Evolutionary conservation across 1,140 invertebrate genomes (phyloP).

Genomic region (Amyelois transitella): DNA sequence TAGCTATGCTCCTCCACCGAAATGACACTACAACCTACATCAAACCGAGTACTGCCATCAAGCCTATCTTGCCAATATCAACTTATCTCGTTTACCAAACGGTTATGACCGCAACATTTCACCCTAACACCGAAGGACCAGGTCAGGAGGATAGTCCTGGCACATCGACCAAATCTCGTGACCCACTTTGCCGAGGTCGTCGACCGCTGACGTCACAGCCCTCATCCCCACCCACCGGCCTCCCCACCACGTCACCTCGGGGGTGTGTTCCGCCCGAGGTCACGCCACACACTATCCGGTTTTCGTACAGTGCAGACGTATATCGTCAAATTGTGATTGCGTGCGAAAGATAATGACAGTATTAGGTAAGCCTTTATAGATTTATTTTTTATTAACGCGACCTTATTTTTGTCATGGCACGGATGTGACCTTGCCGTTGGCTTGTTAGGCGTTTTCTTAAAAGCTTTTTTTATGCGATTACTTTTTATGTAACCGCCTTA

Average conservation of each 20-base stretch:
- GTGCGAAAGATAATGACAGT: constrained; percentile 58
- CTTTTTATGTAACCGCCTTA: neutral
- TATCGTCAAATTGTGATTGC: constrained; percentile 6
- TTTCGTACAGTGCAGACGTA: constrained; percentile 29
- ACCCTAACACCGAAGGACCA: no score
- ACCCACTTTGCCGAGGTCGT: constrained; percentile 59
- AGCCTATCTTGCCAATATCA: no score
- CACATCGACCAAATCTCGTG: constrained; percentile 53
- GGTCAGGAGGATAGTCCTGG: constrained; percentile 20
- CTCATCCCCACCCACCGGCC: constrained; percentile 18
- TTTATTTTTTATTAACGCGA: constrained; percentile 1
- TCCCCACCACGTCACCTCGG: constrained; percentile 35
- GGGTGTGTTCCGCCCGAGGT: constrained; percentile 53
- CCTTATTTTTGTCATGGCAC: constrained; percentile 7
- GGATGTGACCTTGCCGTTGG: neutral
- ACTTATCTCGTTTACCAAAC: no score
- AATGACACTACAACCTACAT: no score
- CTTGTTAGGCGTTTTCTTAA: neutral
- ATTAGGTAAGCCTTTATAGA: constrained; percentile 53
- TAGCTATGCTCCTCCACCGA: no score
- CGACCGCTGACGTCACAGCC: constrained; percentile 64
- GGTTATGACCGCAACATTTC: no score
- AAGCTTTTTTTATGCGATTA: neutral
- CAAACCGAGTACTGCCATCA: no score
- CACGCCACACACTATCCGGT: constrained; percentile 35